Evolutionary conservation across 2,113 vertebrate genomes (phyloP).

Genomic region (Cettia cetti): DNA sequence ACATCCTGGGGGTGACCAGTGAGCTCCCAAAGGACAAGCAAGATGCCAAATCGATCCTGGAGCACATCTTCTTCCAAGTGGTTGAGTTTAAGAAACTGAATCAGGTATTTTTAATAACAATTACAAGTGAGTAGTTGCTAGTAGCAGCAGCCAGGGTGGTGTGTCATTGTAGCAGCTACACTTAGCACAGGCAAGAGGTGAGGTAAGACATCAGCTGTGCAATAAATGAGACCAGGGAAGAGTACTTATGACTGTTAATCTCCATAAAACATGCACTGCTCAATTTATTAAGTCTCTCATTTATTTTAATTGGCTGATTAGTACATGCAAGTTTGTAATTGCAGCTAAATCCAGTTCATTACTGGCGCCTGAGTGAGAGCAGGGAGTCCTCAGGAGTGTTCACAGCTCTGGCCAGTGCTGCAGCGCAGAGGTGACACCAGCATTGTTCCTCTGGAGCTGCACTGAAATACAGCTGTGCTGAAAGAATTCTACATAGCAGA

Average conservation of each 20-base stretch:
- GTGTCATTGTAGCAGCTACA: background rate
- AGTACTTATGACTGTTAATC: background rate
- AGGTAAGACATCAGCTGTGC: background rate
- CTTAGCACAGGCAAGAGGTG: background rate
- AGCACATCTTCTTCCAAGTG: slow-evolving; percentile 95
- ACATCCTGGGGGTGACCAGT: slow-evolving; percentile 88
- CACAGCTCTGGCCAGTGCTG: background rate
- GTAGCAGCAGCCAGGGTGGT: background rate
- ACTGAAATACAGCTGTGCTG: background rate
- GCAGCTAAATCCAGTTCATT: background rate
- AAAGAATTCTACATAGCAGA: background rate
- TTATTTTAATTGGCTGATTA: slow-evolving; percentile 1
- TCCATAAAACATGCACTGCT: background rate
- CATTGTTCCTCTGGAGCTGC: background rate
- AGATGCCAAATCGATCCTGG: slow-evolving; percentile 90
- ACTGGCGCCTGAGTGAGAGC: background rate
- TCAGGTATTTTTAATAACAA: slow-evolving; percentile 76
- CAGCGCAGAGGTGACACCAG: background rate
- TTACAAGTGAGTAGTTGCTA: background rate
- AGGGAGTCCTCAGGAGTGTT: background rate
- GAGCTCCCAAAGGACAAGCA: slow-evolving; percentile 88
- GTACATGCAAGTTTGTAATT: background rate
- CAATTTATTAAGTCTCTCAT: background rate
- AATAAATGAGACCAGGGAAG: background rate
- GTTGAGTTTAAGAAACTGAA: slow-evolving; percentile 98